Evolutionary conservation across 2,888 invertebrate species (phyloP).

Genomic region (Prosapia bicincta): DNA sequence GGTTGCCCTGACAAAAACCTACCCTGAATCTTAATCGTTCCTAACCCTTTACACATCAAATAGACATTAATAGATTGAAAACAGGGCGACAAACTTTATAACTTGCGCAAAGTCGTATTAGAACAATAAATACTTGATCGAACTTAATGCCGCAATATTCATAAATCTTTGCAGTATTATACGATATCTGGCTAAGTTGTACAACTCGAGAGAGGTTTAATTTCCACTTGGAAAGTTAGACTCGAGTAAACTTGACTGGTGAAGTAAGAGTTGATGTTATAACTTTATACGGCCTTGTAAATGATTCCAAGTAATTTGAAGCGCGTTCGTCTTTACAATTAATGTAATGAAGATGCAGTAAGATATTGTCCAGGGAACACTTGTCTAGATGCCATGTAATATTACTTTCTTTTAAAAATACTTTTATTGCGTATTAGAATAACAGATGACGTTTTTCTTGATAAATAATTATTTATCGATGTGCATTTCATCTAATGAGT

Average conservation of each 20-base stretch:
- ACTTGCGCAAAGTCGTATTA: background rate
- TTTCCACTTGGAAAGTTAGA: background rate
- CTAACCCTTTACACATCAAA: slow-evolving; percentile 8
- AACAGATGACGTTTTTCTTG: no score
- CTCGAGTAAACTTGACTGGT: no score
- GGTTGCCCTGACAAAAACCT: slow-evolving; percentile 10
- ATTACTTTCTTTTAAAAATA: no score
- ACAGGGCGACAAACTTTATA: background rate
- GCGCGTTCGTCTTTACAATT: no score
- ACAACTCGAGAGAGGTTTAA: background rate
- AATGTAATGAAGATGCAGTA: no score
- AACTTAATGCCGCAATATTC: background rate
- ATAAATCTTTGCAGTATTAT: background rate
- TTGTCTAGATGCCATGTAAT: no score
- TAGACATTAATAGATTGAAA: slow-evolving; percentile 22
- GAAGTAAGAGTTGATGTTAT: background rate
- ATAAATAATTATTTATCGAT: no score
- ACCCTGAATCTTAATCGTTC: slow-evolving; percentile 1
- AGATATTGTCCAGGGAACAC: no score
- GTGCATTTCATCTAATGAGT: no score
- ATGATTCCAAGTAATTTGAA: background rate
- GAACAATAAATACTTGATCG: background rate
- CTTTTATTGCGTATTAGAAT: no score
- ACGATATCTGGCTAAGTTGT: background rate
- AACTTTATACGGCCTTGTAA: background rate